A percentile compares a stretch with the other conserved stretches of the same genome.
phyloP scores from a whole-genome alignment of 2,888 invertebrate genomes.

The Sinotaia quadrata region DNA sequence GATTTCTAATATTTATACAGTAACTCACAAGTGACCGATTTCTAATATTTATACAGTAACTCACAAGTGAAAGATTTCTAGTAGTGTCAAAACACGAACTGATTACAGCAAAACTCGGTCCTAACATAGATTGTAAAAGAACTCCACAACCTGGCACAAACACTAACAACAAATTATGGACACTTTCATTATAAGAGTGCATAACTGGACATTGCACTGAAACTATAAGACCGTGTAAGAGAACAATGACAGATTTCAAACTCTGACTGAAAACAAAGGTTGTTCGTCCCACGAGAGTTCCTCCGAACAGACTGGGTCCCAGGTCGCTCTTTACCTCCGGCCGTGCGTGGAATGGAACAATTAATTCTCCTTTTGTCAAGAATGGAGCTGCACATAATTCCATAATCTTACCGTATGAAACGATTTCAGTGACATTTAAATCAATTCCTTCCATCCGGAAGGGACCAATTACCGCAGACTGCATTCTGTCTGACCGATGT shows the following conservation, averaged over 20 bases:
- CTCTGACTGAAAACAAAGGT: neutral
- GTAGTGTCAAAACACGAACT: too few relatives aligned
- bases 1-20: too few relatives aligned
- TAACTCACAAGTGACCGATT: too few relatives aligned
- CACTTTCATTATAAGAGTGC: too few relatives aligned
- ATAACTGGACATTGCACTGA: too few relatives aligned
- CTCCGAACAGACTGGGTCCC: neutral
- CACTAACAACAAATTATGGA: neutral
- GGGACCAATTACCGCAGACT: constrained; percentile 19
- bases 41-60: too few relatives aligned
- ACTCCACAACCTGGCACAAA: neutral
- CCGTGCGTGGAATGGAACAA: constrained; percentile 29
- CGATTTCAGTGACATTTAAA: constrained; percentile 16
- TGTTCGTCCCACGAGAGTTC: neutral
- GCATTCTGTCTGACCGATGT: neutral
- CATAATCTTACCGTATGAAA: constrained; percentile 14
- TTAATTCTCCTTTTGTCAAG: constrained; percentile 20
- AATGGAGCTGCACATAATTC: constrained; percentile 8
- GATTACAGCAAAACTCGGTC: too few relatives aligned
- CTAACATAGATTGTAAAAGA: too few relatives aligned
- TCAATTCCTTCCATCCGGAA: constrained; percentile 20
- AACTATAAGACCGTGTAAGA: too few relatives aligned
- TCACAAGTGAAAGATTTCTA: too few relatives aligned
- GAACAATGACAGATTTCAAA: neutral
- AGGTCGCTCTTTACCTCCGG: constrained; percentile 18